Base-by-base conservation (phyloP, 2,113 vertebrate species). In the Antechinus stuartii region DNA sequence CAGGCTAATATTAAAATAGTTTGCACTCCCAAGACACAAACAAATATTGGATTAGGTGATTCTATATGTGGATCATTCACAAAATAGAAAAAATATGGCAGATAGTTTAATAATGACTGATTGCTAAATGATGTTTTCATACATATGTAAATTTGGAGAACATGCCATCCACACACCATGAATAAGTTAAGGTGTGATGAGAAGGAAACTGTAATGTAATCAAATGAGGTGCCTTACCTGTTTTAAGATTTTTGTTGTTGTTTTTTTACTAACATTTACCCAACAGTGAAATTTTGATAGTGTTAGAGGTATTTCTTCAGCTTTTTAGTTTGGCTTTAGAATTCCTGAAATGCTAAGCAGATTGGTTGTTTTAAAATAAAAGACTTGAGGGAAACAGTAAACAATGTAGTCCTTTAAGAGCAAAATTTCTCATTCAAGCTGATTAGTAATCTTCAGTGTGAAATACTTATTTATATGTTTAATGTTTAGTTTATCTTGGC, bases 1-100 rank as follows among this genome's bases (percentile, higher is more conserved):
- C 97, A 98, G 98, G 98, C 96, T 96, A 95, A 96, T 92, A 89
- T 76, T n/a, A 89, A 54, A 94, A 49, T 97, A 94, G 27, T 96
- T 96, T 96, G 92, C 89, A 94, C 94, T 95, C 91, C 97, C 94
- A 95, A 94, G 93, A 84, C 19, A 84, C 84, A 91, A 30, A 49
- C 92, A 95, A 90, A 56, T 91, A 50, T 95, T 93, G 68, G 95
- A 61, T 89, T n/a, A 84, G 68, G n/a, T 42, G 84, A 93, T 61
- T 91, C 95, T 89, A 52, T 57, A 94, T 91, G 24, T 89, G 92
- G 56, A 6, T 84, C 68, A 84, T 84, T 16, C 19, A 84, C 22
- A 42, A 84, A 84, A 84, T 42, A 42, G n/a, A 42, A n/a, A 84
- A 23, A 53, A 26, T 55, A 14, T 92, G 96, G 93, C 95, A 95